Base-by-base conservation (phyloP, 2,113 vertebrate species). In the Sialia sialis region DNA sequence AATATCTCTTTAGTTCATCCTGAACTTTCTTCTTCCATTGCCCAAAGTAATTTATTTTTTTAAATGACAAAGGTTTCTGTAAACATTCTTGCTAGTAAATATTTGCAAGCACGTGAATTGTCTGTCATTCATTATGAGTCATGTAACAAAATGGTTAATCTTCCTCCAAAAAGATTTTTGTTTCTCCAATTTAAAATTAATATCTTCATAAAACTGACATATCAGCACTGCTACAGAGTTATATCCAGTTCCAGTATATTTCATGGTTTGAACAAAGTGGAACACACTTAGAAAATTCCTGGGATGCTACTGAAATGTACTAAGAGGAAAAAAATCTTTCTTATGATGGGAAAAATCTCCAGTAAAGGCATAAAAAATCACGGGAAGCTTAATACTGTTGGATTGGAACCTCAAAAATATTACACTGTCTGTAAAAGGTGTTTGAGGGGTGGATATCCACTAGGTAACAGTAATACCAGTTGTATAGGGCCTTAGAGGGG, bases 401-500 rank as follows among this genome's bases (percentile, higher is more conserved):
- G 17, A 39, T 15, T 56, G n/a, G 22, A 80, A 84, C 4, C 1
- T 56, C 49, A 73, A 19, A 87, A 94, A 84, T 41, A 58, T 10
- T 70, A 74, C 8, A 8, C 9, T 55, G 4, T 39, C 34, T 43
- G 7, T 51, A 63, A 48, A 27, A 91, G 64, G 12, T 32, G 15
- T 66, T 77, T 81, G 16, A 62, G 13, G 12, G 5, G 9, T 16
- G 2, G 2, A 20, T 52, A 68, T 5, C 13, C 18, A 52, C 34
- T 11, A 38, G 46, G 22, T 5, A 78, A 12, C 15, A 59, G 17
- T 51, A 38, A 18, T 67, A 63, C 3, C 48, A 72, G 17, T 27
- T 51, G 5, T 21, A 29, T 11, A 49, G 21, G 5, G 10, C 26
- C 25, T 70, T 6, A 7, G 11, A 6, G 1, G 5, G 49, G 1